Conservation (phyloP, 2,888 invertebrate species). For the Chelonus formosanus region DNA sequence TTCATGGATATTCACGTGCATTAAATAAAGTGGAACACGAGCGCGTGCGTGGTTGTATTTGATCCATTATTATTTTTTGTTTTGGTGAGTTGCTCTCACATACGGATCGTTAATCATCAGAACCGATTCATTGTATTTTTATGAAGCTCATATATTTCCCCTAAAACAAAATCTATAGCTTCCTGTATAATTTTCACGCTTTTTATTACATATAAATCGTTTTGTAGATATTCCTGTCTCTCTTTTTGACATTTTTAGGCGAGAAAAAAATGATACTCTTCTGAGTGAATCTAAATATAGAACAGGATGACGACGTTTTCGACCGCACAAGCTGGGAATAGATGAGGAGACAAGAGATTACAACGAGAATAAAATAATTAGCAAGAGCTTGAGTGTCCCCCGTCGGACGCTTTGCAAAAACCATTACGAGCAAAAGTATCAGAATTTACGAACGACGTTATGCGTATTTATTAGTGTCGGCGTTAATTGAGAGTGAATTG, state of each 20-base stretch:
- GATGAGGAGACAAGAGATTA: slow-evolving; percentile 14
- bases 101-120: slow-evolving; percentile 28
- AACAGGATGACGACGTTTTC: slow-evolving; percentile 37
- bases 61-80: slow-evolving; percentile 22
- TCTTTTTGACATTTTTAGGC: slow-evolving; percentile 13
- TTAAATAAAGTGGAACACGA: slow-evolving; percentile 29
- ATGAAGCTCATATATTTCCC: slow-evolving; percentile 38
- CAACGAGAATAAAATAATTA: slow-evolving; percentile 43
- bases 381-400: slow-evolving; percentile 34
- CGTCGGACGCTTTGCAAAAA: slow-evolving; percentile 27
- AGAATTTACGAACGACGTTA: slow-evolving; percentile 15
- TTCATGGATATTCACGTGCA: slow-evolving; percentile 23
- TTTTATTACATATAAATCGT: slow-evolving; percentile 41
- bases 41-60: slow-evolving; percentile 16
- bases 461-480: slow-evolving; percentile 3
- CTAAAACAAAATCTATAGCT: slow-evolving; percentile 8
- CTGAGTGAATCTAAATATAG: slow-evolving; percentile 41
- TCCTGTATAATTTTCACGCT: slow-evolving; percentile 39
- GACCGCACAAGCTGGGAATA: slow-evolving; percentile 30
- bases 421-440: slow-evolving; percentile 17
- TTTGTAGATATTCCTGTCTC: slow-evolving; percentile 20
- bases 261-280: slow-evolving; percentile 31
- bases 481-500: slow-evolving; percentile 29
- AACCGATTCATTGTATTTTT: slow-evolving; percentile 45
- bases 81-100: slow-evolving; percentile 22